Evolutionary conservation across 2,113 vertebrate species (phyloP), one percentile per base, ranked within the genome.

Genomic region (Cynoglossus semilaevis): DNA sequence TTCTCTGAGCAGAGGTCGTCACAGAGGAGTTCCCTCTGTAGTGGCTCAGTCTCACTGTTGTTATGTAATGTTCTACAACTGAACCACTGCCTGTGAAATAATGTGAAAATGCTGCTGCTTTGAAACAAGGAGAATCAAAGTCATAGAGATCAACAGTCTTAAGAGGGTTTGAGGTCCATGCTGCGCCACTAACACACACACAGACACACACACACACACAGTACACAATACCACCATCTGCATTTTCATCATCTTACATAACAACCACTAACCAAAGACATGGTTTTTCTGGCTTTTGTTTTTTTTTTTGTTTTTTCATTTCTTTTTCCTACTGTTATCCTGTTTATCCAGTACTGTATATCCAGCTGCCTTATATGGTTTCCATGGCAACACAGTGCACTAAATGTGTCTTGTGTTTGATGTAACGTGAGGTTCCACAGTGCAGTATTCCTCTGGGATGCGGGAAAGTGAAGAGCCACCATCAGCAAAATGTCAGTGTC

Each of bases 311-410:
- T 6, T 34, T 29, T 14, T 0, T 59, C n/a, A n/a, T 17, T 58
- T 72, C 61, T 74, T 69, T 7, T 55, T 56, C 19, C 45, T 29
- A 29, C 22, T 29, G 22, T 36, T 42, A 37, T 16, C 58, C 48
- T 65, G 72, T 84, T 87, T 82, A 78, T 74, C 22, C 22, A 4
- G 22, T 29, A 29, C 22, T 29, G 22, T 29, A 29, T 66, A 61
- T 69, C 35, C 15, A 61, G 40, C 29, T 64, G 62, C 74, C 71
- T 81, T 49, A 49, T 67, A 48, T 54, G 34, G 60, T 89, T 71
- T 74, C 87, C 82, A 84, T 82, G 79, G 87, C 73, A 85, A 88
- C 83, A 0, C 7, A 6, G 54, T 19, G 47, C 58, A 38, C 55
- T 51, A 13, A 3, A 37, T 34, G 61, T 54, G 47, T 35, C 62